Base-by-base conservation (phyloP, 1,140 invertebrate genomes). In the Anagrus nilaparvatae region DNA sequence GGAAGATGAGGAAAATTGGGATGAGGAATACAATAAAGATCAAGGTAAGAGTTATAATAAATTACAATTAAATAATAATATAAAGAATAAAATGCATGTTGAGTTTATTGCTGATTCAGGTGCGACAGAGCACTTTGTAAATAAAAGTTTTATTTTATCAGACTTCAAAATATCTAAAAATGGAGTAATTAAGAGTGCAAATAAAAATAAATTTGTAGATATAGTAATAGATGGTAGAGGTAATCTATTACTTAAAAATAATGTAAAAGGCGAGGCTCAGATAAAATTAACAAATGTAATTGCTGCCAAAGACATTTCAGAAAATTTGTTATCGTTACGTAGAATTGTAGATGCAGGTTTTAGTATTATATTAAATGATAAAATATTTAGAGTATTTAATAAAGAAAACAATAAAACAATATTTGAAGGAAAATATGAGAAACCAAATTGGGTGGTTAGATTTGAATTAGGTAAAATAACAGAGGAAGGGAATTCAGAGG, bases 281-380 rank as follows among this genome's bases (percentile, higher is more conserved):
- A 48, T 53, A 6, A 53, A 48, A 35, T 45, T 48, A 45, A 44
- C 46, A 27, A 47, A 53, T 21, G 48, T 50, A 12, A 35, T 48
- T 14, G 46, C 45, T 1, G 48, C 48, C 8, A 39, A 45, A 46
- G 38, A 50, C 18, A 45, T 53, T 33, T 44, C 51, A 29, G 45
- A 53, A 12, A 50, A 50, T 40, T 24, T 49, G 6, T 18, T 48
- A 12, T 49, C 50, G 18, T 20, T 52, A 13, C 8, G 47, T 27
- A 41, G 23, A 23, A 37, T 52, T 25, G 50, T 24, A 40, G 50
- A 52, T 21, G 41, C 39, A 32, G 44, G 47, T 16, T 47, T 49
- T 21, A 19, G 44, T 33, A 47, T 53, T 24, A 16, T 47, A 27
- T 36, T 47, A 24, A 45, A 53, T 34, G 40, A 48, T 30, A 34